Conservation (phyloP, 92 coral and sea anemone genomes). For the Micromussa lordhowensis region DNA sequence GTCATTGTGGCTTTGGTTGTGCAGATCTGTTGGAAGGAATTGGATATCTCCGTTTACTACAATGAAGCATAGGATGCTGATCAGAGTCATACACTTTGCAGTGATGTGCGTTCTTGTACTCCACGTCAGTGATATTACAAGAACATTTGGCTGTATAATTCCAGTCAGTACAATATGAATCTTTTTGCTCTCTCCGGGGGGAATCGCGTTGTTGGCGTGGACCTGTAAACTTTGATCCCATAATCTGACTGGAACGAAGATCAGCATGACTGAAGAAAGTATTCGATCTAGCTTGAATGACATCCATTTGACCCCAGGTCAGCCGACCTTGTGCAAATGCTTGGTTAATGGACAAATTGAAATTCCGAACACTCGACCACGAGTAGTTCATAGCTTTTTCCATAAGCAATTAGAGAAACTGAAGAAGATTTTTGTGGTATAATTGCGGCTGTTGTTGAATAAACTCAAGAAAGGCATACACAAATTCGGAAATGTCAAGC, state of each 20-base stretch:
- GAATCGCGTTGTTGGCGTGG: background rate
- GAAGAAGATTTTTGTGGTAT: background rate
- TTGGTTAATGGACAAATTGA: slow-evolving; percentile 34
- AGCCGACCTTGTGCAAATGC: slow-evolving; percentile 47
- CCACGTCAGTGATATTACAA: no score
- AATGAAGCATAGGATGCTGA: no score
- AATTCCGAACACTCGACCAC: slow-evolving; percentile 48
- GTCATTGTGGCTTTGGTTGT: no score
- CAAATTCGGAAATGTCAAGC: slow-evolving; percentile 56
- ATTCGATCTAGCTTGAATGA: background rate
- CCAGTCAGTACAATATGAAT: no score
- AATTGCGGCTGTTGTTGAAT: slow-evolving; percentile 32
- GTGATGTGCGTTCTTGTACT: no score
- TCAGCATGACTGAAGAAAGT: slow-evolving; percentile 20
- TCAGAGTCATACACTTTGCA: no score
- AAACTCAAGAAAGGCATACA: slow-evolving; percentile 43
- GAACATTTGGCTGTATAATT: no score
- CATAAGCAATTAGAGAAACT: slow-evolving; percentile 31
- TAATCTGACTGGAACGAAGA: background rate
- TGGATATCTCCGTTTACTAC: no score
- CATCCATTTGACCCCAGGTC: slow-evolving; percentile 16
- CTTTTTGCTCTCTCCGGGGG: background rate
- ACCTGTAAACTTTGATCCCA: background rate
- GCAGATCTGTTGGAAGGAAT: no score
- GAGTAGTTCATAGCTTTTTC: slow-evolving; percentile 47